Base-by-base conservation (phyloP, 2,113 vertebrate species). In the Chamaetylas fuelleborni region DNA sequence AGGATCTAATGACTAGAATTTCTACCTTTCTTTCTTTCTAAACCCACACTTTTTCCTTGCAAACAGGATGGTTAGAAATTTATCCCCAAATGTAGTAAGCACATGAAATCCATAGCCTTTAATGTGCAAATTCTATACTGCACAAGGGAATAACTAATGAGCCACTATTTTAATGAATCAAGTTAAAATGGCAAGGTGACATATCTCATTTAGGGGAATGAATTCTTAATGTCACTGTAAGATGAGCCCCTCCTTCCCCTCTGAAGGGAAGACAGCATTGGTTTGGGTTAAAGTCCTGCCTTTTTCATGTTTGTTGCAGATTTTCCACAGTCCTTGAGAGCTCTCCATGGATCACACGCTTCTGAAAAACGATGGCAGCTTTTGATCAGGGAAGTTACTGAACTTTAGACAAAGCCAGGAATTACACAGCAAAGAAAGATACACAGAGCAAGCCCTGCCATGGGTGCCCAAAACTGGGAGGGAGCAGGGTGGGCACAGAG, bases 101-200 rank as follows among this genome's bases (percentile, higher is more conserved):
- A 92, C 95, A 83, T 93, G 95, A 97, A 98, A 96, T 67, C n/a
- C 86, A 94, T 62, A 81, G 92, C 72, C 93, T 96, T 92, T 95
- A 93, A 96, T 81, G 79, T 95, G 91, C 76, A 95, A 97, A 96
- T 96, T 90, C 93, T 84, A 90, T 70, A 86, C 89, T 72, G 69
- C 95, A 92, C 92, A 86, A 79, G 92, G 92, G 93, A 97, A 51
- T 79, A 92, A 76, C 87, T 97, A 96, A 92, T 62, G 65, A 96
- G 74, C n/a, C 57, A 62, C 83, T 88, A 45, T 96, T 95, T 92
- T 93, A 96, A 97, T 93, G 88, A 97, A 95, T 91, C 80, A 84
- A 84, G 92, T 79, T 91, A 78, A 95, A 94, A 93, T 91, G 88
- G 73, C 92, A 93, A 86, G 88, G 90, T 96, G 92, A 95, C 82